Evolutionary conservation across 2,113 vertebrate species (phyloP).

Genomic region (Dipodomys stephensi): DNA sequence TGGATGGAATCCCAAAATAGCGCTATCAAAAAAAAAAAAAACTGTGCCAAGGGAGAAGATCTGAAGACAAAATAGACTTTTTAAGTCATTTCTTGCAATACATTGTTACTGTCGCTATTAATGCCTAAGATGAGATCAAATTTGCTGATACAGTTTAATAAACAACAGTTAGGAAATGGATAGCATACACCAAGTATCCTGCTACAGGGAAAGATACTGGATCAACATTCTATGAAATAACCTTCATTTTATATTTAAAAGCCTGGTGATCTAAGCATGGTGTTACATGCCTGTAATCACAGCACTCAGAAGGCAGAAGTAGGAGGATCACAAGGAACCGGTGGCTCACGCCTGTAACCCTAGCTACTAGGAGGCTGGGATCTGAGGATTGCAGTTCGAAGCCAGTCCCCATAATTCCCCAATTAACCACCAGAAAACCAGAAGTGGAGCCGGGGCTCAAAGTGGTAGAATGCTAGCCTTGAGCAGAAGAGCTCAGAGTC

Average conservation of each 20-base stretch:
- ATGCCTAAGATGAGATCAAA: neutral
- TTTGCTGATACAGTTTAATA: neutral
- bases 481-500: no score
- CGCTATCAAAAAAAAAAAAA: neutral
- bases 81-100: neutral
- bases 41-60: neutral
- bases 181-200: neutral
- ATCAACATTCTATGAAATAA: neutral
- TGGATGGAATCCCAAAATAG: constrained; percentile 32
- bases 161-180: neutral
- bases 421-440: no score
- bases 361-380: no score
- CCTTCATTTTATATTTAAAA: neutral
- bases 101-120: neutral
- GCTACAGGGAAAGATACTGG: neutral
- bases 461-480: no score
- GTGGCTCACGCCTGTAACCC: no score
- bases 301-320: neutral
- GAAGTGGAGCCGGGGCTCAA: no score
- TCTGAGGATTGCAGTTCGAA: no score
- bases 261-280: neutral
- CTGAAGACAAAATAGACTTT: neutral
- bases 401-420: no score
- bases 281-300: neutral
- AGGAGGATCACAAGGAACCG: no score